Evolutionary conservation across 2,113 vertebrate genomes (phyloP), one percentile per base, ranked within the genome.

Genomic region (Otolemur garnettii): DNA sequence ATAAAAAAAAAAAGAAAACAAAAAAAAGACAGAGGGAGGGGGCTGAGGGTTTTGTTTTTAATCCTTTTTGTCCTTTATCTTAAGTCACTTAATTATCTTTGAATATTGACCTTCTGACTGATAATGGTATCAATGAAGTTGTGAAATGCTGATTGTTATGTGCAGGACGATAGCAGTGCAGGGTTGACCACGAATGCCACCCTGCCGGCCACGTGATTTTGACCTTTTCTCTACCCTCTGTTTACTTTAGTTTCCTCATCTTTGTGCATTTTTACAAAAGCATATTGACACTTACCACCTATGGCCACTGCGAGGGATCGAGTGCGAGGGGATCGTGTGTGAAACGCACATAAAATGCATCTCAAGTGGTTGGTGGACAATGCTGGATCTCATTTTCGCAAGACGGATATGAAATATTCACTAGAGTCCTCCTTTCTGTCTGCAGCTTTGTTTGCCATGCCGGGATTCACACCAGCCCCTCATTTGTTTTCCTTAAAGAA

Each of bases 161-260:
- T 35, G 14, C 7, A 71, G 38, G 5, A 33, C 38, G 50, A 8
- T 0, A 0, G 3, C 6, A 42, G 26, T 13, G 4, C 12, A 0
- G 19, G 12, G 14, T 8, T 30, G 17, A 7, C 35, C 64, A 7
- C 4, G 12, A n/a, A 69, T 45, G 6, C 33, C 18, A 10, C 64
- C 28, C 28, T 1, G 18, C 35, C 14, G 7, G 55, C 10, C 13
- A 18, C 5, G 12, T 22, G 53, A 64, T 18, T 68, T 14, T 80
- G 26, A 66, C 28, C 33, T 26, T 38, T 64, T 68, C 24, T 53
- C 42, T 86, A 69, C 57, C 33, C 66, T 42, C 42, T 35, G 17
- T 6, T 5, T 33, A 86, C 50, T 22, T 11, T 59, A 21, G 53
- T 81, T 64, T 81, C 66, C 59, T 82, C 24, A 68, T 35, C 88